These are phyloP conservation scores for Thaumatotibia leucotreta DNA, from an alignment of 1,140 invertebrate genomes.

Conservation along the genomic window DNA sequence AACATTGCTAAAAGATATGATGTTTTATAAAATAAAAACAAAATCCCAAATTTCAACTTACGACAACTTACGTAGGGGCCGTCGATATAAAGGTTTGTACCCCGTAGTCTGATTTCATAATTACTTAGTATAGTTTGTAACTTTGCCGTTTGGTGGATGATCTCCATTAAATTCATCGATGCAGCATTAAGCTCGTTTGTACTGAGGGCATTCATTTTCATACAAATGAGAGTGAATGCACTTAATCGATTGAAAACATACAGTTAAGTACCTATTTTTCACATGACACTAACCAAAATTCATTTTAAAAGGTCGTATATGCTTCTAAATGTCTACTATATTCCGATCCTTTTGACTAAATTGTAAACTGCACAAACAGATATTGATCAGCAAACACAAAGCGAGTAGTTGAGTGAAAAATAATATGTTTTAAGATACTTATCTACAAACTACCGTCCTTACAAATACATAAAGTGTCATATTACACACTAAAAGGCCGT, in stretches of 20 bases:
- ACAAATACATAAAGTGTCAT: conserved; percentile 8
- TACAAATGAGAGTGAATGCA: background rate
- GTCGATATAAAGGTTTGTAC: too few relatives aligned
- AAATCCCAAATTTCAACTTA: too few relatives aligned
- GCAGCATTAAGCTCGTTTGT: background rate
- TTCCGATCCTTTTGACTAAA: background rate
- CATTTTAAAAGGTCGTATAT: background rate
- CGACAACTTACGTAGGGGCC: too few relatives aligned
- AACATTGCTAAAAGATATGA: too few relatives aligned
- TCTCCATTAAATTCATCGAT: too few relatives aligned
- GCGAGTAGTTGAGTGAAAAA: conserved; percentile 59
- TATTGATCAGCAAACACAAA: conserved; percentile 18
- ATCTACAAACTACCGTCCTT: conserved; percentile 31
- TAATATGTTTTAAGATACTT: conserved; percentile 62
- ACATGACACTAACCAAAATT: background rate
- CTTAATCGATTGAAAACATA: background rate
- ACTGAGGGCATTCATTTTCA: background rate
- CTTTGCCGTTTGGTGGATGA: too few relatives aligned
- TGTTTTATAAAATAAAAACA: too few relatives aligned
- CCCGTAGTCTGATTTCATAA: too few relatives aligned
- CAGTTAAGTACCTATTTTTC: background rate
- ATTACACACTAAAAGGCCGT: conserved; percentile 8
- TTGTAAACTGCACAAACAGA: conserved; percentile 36
- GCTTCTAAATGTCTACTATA: background rate
- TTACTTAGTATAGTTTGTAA: too few relatives aligned